These are phyloP conservation scores for Acipenser oxyrinchus DNA, from an alignment of 2,797 vertebrate genomes.

Conservation along the genomic window DNA sequence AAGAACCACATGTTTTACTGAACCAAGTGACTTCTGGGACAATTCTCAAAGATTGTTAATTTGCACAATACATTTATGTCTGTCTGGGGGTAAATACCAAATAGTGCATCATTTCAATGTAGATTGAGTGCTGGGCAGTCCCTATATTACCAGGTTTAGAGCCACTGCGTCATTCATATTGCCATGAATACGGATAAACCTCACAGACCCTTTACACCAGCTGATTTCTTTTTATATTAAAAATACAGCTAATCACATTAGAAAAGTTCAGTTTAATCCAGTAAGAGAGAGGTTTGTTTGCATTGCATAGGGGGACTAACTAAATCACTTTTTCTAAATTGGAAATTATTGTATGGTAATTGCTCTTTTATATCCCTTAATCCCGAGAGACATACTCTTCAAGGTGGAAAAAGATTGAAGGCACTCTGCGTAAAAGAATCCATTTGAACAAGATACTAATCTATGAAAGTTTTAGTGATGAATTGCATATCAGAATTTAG, in stretches of 20 bases:
- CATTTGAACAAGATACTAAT: slow-evolving; percentile 37
- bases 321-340: slow-evolving; percentile 49
- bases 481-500: slow-evolving; percentile 28
- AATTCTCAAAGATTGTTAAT: slow-evolving; percentile 15
- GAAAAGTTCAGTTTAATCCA: neutral
- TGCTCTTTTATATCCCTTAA: slow-evolving; percentile 38
- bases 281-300: slow-evolving; percentile 2
- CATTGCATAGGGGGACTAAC: slow-evolving; percentile 36
- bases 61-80: neutral
- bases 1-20: slow-evolving; percentile 14
- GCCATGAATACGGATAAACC: too few relatives aligned
- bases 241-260: neutral
- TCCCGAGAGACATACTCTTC: slow-evolving; percentile 34
- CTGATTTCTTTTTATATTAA: neutral
- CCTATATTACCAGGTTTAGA: too few relatives aligned
- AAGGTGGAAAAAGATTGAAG: slow-evolving; percentile 33
- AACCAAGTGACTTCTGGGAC: slow-evolving; percentile 20
- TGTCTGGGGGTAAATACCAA: too few relatives aligned
- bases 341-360: slow-evolving; percentile 52
- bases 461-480: slow-evolving; percentile 25
- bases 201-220: too few relatives aligned
- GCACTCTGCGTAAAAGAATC: slow-evolving; percentile 30
- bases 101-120: too few relatives aligned
- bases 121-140: too few relatives aligned
- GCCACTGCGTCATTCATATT: too few relatives aligned